A percentile compares a stretch with the other conserved stretches of the same genome.
These are phyloP conservation scores for Nettapus auritus DNA, from an alignment of 2,113 vertebrate species.

Conservation along the genomic window DNA sequence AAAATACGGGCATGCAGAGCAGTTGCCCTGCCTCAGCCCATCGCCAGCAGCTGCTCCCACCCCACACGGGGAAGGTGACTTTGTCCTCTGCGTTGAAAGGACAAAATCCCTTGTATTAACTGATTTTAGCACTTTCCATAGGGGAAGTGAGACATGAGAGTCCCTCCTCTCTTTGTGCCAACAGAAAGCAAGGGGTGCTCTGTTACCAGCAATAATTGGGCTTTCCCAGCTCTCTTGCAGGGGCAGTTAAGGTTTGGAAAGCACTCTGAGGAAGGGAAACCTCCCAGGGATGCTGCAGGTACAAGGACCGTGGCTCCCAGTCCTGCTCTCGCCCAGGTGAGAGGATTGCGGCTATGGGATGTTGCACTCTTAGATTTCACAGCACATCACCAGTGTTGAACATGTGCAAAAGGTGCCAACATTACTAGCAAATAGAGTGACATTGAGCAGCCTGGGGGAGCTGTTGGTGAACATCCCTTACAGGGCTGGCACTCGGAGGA, in stretches of 20 bases:
- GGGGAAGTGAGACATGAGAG: not conserved
- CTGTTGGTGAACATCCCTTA: not conserved
- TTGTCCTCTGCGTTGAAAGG: not conserved
- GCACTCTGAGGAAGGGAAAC: not conserved
- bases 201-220: not conserved
- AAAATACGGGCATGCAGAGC: fast-evolving
- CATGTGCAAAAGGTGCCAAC: not conserved
- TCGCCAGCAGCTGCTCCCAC: not conserved
- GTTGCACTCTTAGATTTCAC: not conserved
- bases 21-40: not conserved
- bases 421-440: not conserved
- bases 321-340: not conserved
- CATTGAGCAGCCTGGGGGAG: not conserved
- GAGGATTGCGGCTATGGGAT: not conserved
- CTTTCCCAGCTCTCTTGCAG: not conserved
- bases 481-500: not conserved
- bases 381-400: not conserved
- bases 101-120: not conserved
- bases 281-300: not conserved
- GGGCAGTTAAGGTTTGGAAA: not conserved
- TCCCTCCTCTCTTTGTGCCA: not conserved
- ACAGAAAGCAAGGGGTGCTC: not conserved
- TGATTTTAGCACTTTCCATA: not conserved
- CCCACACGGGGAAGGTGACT: fast-evolving
- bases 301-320: not conserved